Evolutionary conservation across 2,888 invertebrate species (phyloP).

Genomic region (Polydrusus tereticollis): DNA sequence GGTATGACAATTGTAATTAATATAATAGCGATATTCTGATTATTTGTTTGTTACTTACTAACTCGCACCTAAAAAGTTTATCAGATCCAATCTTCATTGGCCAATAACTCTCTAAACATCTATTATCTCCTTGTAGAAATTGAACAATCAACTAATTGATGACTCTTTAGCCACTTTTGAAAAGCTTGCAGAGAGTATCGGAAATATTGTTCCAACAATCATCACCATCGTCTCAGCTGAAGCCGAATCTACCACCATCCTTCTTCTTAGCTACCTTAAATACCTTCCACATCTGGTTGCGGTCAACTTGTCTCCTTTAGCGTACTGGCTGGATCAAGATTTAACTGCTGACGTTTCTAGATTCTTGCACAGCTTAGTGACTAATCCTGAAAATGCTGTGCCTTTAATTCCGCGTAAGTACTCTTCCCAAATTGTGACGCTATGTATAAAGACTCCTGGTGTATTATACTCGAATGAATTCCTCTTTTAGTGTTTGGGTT

Average conservation of each 20-base stretch:
- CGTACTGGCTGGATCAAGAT: slow-evolving; percentile 73
- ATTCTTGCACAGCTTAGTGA: slow-evolving; percentile 69
- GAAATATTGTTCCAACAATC: slow-evolving; percentile 60
- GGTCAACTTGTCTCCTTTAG: slow-evolving; percentile 73
- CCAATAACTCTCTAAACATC: neutral
- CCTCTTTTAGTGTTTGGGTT: slow-evolving; percentile 74
- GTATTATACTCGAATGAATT: neutral
- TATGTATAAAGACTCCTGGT: too few species aligned
- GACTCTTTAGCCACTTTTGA: slow-evolving; percentile 75
- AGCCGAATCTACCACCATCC: slow-evolving; percentile 17
- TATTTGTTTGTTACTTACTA: too few species aligned
- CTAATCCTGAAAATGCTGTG: slow-evolving; percentile 72
- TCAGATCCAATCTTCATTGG: too few species aligned
- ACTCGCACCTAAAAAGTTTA: too few species aligned
- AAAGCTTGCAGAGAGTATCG: slow-evolving; percentile 70
- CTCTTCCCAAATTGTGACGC: neutral
- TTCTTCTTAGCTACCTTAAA: slow-evolving; percentile 59
- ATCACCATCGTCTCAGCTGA: slow-evolving; percentile 52
- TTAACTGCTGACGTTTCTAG: slow-evolving; percentile 65
- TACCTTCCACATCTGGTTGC: slow-evolving; percentile 72
- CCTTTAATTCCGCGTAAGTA: slow-evolving; percentile 76
- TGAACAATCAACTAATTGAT: slow-evolving; percentile 73
- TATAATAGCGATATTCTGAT: too few species aligned
- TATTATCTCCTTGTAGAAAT: slow-evolving; percentile 68
- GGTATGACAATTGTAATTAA: too few species aligned